A percentile compares a stretch with the other conserved stretches of the same genome.
Evolutionary conservation across 1,140 invertebrate species (phyloP).

Genomic region (Drosophila ambigua): DNA sequence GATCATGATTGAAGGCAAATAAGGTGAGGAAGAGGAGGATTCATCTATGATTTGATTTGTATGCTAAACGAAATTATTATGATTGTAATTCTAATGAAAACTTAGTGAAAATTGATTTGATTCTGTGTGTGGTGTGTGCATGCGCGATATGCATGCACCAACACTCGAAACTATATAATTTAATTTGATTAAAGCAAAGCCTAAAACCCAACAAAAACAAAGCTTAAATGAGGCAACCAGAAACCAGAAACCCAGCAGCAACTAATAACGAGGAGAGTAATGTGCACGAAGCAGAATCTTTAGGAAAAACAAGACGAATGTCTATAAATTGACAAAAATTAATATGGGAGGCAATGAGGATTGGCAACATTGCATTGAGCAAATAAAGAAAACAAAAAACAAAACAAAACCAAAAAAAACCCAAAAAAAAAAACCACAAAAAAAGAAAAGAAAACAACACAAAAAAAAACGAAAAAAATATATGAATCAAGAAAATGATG

Average conservation of each 20-base stretch:
- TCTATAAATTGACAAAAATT: constrained; percentile 66
- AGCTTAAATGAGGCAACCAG: constrained; percentile 72
- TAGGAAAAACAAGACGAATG: constrained; percentile 40
- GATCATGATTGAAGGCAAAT: no score
- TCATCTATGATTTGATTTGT: constrained; percentile 48
- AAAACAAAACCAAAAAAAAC: constrained; percentile 6
- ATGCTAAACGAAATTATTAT: constrained; percentile 73
- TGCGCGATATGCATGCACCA: constrained; percentile 1
- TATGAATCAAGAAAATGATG: constrained; percentile 23
- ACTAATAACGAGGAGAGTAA: constrained; percentile 11
- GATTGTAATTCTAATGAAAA: constrained; percentile 58
- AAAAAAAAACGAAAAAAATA: constrained; percentile 13
- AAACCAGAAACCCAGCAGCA: constrained; percentile 39
- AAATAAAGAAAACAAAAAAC: constrained; percentile 10
- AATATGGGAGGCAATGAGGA: constrained; percentile 7
- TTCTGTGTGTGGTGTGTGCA: constrained; percentile 8
- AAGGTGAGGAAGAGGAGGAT: constrained; percentile 9
- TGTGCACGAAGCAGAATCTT: constrained; percentile 12
- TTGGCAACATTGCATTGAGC: no score
- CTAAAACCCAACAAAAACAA: constrained; percentile 49
- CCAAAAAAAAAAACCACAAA: constrained; percentile 1
- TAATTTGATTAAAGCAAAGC: constrained; percentile 40
- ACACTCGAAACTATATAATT: constrained; percentile 47
- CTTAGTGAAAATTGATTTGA: constrained; percentile 76
- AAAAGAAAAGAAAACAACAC: constrained; percentile 15